Evolutionary conservation across 2,888 invertebrate genomes (phyloP).

Genomic region (Hyppa rectilinea): DNA sequence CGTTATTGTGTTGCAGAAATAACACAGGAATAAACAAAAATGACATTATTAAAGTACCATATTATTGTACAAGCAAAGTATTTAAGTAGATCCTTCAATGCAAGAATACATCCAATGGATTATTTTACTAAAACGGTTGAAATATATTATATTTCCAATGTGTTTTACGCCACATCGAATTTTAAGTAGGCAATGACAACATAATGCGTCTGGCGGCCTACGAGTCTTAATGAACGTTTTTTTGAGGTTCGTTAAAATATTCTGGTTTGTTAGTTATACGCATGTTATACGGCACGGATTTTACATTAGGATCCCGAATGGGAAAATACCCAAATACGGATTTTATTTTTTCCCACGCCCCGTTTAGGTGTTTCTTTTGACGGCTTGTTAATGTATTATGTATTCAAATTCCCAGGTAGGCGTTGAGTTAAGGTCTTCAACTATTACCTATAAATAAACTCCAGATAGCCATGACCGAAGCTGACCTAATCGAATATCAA

Average conservation of each 20-base stretch:
- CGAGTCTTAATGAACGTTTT: constrained; percentile 57
- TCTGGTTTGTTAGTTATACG: constrained; percentile 56
- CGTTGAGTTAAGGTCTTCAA: constrained; percentile 57
- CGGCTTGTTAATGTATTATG: constrained; percentile 39
- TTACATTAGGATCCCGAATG: constrained; percentile 48
- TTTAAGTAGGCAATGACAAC: constrained; percentile 47
- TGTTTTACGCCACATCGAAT: constrained; percentile 31
- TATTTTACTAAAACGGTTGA: neutral
- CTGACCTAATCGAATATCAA: constrained; percentile 51
- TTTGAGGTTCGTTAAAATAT: constrained; percentile 58
- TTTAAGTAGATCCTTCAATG: constrained; percentile 6
- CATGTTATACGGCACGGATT: constrained; percentile 53
- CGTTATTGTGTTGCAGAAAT: constrained; percentile 26
- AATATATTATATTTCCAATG: constrained; percentile 8
- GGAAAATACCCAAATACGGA: constrained; percentile 33
- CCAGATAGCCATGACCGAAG: constrained; percentile 39
- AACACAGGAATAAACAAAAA: constrained; percentile 27
- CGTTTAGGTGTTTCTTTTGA: constrained; percentile 46
- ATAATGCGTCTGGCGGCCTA: constrained; percentile 46
- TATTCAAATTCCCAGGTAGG: constrained; percentile 56
- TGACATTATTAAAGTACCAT: neutral
- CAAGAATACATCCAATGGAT: neutral
- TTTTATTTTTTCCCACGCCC: constrained; percentile 50
- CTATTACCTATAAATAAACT: constrained; percentile 45
- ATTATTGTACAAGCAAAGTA: constrained; percentile 6